Evolutionary conservation across 1,140 invertebrate genomes (phyloP).

Genomic region (Chironomus tepperi): DNA sequence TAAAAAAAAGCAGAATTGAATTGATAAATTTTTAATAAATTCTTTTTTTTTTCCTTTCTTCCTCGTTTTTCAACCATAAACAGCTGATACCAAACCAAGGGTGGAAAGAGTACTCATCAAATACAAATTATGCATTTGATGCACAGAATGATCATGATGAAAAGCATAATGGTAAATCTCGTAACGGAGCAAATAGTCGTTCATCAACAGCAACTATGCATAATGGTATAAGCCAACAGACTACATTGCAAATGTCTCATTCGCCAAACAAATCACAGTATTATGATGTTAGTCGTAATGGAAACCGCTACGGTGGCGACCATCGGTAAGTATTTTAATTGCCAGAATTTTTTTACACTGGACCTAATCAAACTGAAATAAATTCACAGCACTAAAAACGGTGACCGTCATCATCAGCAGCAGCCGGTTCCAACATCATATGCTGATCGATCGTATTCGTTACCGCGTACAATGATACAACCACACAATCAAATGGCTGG

Average conservation of each 20-base stretch:
- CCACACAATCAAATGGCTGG: constrained; percentile 41
- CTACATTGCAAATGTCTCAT: constrained; percentile 37
- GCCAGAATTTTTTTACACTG: not conserved
- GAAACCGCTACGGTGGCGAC: constrained; percentile 11
- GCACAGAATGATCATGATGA: constrained; percentile 68
- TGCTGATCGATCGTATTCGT: constrained; percentile 37
- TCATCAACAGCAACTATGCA: constrained; percentile 13
- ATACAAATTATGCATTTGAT: constrained; percentile 82
- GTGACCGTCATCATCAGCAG: constrained; percentile 27
- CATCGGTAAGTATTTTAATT: not conserved
- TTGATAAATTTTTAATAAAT: not conserved
- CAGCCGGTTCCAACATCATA: constrained; percentile 38
- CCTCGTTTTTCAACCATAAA: not conserved
- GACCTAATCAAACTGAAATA: not conserved
- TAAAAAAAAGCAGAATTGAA: not conserved
- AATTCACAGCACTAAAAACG: not conserved
- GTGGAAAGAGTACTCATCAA: constrained; percentile 79
- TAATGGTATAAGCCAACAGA: constrained; percentile 33
- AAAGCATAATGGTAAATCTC: constrained; percentile 46
- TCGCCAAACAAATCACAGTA: constrained; percentile 40
- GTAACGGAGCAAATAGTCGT: constrained; percentile 30
- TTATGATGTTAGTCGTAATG: constrained; percentile 31
- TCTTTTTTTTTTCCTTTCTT: not conserved
- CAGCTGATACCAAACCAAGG: constrained; percentile 69
- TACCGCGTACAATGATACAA: constrained; percentile 36